Evolutionary conservation across 2,113 vertebrate genomes (phyloP), one percentile per base, ranked within the genome.

Genomic region (Hymenochirus boettgeri): DNA sequence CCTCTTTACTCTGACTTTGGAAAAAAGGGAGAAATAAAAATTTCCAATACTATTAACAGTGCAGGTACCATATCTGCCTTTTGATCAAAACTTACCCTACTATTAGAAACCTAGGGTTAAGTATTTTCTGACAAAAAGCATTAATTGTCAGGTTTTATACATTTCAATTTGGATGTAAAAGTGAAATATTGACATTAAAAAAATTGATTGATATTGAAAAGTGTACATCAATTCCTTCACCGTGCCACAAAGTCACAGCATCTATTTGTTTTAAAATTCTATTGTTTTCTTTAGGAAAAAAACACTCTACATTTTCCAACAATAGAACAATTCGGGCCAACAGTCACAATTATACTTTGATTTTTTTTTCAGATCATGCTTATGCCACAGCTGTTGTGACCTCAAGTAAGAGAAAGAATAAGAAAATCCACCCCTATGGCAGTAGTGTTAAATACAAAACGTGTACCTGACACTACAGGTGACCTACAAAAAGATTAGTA

Each of bases 371-470:
- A 22, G 46, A 23, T 22, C 46, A 48, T 22, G 46, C 4, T 48
- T 48, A 48, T 10, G 21, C 22, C 22, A 23, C 46, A 48, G 46
- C 22, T 48, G 18, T 48, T 7, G 46, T 48, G 21, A 48, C 21
- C 46, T 48, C 46, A 21, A 12, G 22, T 21, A 48, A 48, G 46
- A 2, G 9, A 22, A 7, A 48, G 46, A 10, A 21, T 22, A 48
- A 48, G 2, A 48, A 48, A 21, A 48, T 48, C 3, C 21, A 48
- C 4, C 9, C 2, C 46, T 1, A 3, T 11, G 19, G 5, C 2
- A 47, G 45, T 47, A 47, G 18, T 21, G 45, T 47, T 47, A 47
- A 22, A 47, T 12, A 47, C 45, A 47, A 47, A n/a, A 47, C 7
- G 45, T 21, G 31, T 33, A 33, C 11, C 11, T 33, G 11, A 9